phyloP scores from a whole-genome alignment of 2,113 vertebrate genomes.

The Microtus pennsylvanicus region DNA sequence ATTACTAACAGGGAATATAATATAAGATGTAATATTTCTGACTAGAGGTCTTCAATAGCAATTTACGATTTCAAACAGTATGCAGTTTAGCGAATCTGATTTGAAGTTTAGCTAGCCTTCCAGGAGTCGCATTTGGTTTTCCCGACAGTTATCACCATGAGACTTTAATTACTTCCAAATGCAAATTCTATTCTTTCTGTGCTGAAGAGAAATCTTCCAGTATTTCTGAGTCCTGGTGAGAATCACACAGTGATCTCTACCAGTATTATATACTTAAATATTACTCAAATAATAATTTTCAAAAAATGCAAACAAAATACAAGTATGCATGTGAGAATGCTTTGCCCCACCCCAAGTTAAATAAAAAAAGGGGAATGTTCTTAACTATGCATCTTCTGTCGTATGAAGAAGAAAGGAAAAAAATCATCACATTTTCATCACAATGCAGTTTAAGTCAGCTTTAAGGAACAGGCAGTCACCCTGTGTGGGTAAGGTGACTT shows the following conservation, averaged over 20 bases:
- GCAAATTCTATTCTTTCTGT: background rate
- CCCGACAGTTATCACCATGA: background rate
- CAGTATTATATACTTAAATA: background rate
- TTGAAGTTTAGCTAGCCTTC: background rate
- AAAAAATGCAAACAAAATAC: background rate
- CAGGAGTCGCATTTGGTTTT: background rate
- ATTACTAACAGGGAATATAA: background rate
- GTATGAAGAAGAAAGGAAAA: background rate
- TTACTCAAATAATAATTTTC: background rate
- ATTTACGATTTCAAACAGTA: background rate
- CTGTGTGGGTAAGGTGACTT: background rate
- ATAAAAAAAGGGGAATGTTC: background rate
- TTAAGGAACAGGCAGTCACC: rapidly evolving
- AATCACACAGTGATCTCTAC: background rate
- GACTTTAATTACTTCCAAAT: background rate
- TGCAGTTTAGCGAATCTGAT: background rate
- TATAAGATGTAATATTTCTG: background rate
- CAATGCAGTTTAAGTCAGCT: background rate
- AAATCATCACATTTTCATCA: rapidly evolving
- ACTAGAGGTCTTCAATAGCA: background rate
- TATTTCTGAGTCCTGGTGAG: background rate
- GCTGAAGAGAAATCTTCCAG: background rate
- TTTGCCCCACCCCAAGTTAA: background rate
- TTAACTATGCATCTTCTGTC: background rate
- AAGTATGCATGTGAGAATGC: background rate